Evolutionary conservation across 2,888 invertebrate genomes (phyloP).

Genomic region (Argyresthia albistria): DNA sequence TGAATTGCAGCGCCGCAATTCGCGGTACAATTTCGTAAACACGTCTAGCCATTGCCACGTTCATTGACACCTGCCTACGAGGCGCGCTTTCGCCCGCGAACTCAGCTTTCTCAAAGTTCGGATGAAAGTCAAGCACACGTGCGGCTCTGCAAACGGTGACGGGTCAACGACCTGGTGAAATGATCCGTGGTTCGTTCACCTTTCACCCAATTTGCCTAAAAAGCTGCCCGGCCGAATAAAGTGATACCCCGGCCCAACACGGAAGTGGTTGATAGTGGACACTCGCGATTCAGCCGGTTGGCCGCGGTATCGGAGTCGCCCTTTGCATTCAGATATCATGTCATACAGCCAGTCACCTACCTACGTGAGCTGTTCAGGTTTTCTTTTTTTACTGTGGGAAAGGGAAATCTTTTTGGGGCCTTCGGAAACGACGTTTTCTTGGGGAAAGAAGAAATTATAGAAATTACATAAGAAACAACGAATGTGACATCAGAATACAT

Average conservation of each 20-base stretch:
- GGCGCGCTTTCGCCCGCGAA: slow-evolving; percentile 28
- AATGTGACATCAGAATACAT: no score
- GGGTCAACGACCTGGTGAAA: slow-evolving; percentile 28
- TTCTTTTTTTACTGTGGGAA: no score
- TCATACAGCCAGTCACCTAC: no score
- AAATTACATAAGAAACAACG: no score
- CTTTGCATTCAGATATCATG: no score
- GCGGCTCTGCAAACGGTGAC: background rate
- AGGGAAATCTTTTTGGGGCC: no score
- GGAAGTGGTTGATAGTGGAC: background rate
- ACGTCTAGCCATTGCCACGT: background rate
- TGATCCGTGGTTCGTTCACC: slow-evolving; percentile 44
- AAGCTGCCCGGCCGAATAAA: slow-evolving; percentile 10
- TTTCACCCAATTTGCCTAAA: slow-evolving; percentile 61
- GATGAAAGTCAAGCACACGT: slow-evolving; percentile 6
- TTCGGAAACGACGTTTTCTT: no score
- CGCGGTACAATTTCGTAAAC: background rate
- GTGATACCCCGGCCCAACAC: background rate
- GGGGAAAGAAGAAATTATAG: no score
- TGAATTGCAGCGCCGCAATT: no score
- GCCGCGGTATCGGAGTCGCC: no score
- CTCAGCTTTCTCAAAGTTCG: slow-evolving; percentile 34
- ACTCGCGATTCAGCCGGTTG: no score
- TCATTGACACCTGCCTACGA: slow-evolving; percentile 9
- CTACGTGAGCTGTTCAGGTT: no score